These are phyloP conservation scores for Sesamia inferens DNA, from an alignment of 2,888 invertebrate genomes.

Conservation along the genomic window DNA sequence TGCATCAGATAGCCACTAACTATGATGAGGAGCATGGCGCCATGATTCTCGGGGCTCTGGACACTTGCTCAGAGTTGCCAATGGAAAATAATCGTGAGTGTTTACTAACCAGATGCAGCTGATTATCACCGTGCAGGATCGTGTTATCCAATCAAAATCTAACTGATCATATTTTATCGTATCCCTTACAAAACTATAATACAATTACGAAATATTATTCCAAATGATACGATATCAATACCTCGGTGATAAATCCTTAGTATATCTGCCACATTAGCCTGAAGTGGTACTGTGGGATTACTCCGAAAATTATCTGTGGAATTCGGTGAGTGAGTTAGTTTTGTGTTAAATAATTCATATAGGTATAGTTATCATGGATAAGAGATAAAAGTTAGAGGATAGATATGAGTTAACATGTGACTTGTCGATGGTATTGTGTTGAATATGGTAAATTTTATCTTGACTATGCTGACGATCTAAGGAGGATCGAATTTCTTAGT, in stretches of 20 bases:
- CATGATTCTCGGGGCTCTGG: background rate
- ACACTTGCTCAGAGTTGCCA: background rate
- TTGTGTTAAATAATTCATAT: slow-evolving; percentile 4
- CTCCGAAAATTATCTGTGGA: slow-evolving; percentile 20
- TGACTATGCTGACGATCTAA: background rate
- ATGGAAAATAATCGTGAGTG: fast-evolving
- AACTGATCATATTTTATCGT: background rate
- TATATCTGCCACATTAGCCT: slow-evolving; percentile 21
- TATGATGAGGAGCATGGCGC: too few species aligned
- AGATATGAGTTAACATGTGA: slow-evolving; percentile 11
- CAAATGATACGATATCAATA: slow-evolving; percentile 25
- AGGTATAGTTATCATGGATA: background rate
- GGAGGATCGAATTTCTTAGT: background rate
- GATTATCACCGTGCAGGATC: too few species aligned
- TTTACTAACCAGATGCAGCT: background rate
- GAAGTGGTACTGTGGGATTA: slow-evolving; percentile 33
- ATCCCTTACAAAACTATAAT: slow-evolving; percentile 11
- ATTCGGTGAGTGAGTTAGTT: slow-evolving; percentile 28
- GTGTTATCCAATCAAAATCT: background rate
- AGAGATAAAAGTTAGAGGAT: background rate
- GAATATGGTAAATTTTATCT: background rate
- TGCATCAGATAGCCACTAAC: background rate
- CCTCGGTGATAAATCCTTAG: slow-evolving; percentile 33
- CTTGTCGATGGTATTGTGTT: background rate
- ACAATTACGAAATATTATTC: slow-evolving; percentile 39